phyloP scores from a whole-genome alignment of 2,888 invertebrate species.

The Monopis laevigella region DNA sequence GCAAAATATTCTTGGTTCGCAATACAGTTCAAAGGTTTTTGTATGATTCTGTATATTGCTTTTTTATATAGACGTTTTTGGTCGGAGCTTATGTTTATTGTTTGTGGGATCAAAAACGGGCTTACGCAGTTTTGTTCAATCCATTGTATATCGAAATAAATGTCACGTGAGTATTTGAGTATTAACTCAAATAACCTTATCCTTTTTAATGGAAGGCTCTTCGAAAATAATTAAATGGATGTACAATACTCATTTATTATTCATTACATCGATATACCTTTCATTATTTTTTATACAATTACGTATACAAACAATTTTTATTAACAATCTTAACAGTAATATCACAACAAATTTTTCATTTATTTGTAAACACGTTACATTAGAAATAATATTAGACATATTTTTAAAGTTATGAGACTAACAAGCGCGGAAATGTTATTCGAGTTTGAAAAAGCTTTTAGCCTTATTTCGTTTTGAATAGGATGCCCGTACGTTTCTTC shows the following conservation, averaged over 20 bases:
- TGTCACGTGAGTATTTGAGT: conserved; percentile 4
- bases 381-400: not conserved
- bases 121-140: conserved; percentile 5
- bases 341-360: conserved; percentile 6
- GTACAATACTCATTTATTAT: not conserved
- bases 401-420: not conserved
- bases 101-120: conserved; percentile 1
- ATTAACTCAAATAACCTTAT: conserved; percentile 7
- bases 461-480: conserved; percentile 54
- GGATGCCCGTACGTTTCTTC: conserved; percentile 55
- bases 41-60: not conserved
- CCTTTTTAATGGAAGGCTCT: conserved; percentile 5
- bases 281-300: not conserved
- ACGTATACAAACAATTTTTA: not conserved
- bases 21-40: not conserved
- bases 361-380: not conserved
- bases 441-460: conserved; percentile 47
- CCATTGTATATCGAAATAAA: conserved; percentile 9
- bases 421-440: not conserved
- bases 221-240: no score
- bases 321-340: conserved; percentile 7
- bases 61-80: not conserved
- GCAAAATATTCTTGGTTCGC: not conserved
- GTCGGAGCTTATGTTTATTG: not conserved
- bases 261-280: not conserved